phyloP scores from a whole-genome alignment of 2,888 invertebrate genomes.

The Pristionchus arcanus region DNA sequence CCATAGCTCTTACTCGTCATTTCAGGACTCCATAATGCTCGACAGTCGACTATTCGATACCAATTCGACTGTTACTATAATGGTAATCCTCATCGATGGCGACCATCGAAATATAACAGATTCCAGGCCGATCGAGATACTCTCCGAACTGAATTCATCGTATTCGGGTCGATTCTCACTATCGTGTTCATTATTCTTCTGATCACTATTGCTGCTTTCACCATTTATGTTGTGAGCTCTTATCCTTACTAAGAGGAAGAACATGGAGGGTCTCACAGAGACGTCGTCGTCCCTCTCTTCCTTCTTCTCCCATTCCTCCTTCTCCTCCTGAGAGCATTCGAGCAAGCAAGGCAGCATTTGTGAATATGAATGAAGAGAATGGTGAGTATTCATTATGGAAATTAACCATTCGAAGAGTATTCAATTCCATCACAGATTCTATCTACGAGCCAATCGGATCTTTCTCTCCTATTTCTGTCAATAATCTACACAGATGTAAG shows the following conservation, averaged over 20 bases:
- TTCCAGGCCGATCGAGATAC: not conserved
- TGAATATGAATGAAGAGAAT: not conserved
- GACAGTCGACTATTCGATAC: not conserved
- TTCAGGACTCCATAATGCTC: not conserved
- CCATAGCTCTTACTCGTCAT: not conserved
- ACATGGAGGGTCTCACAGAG: not conserved
- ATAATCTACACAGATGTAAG: not conserved
- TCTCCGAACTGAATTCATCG: not conserved
- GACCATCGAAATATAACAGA: not conserved
- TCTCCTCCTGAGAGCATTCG: slow-evolving; percentile 27
- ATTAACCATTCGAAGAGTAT: not conserved
- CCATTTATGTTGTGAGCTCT: not conserved
- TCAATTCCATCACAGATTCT: not conserved
- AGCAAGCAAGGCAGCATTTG: not conserved
- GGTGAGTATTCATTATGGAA: not conserved
- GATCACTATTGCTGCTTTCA: not conserved
- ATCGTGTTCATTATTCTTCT: not conserved
- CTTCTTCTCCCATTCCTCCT: slow-evolving; percentile 43
- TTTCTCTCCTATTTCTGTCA: not conserved
- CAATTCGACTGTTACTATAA: not conserved
- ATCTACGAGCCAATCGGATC: slow-evolving; percentile 18
- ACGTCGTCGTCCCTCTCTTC: slow-evolving; percentile 9
- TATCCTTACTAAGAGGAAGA: not conserved
- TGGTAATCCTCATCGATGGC: not conserved
- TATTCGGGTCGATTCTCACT: slow-evolving; percentile 20